Evolutionary conservation across 2,797 vertebrate genomes (phyloP).

Genomic region (Onychomys arenicola): DNA sequence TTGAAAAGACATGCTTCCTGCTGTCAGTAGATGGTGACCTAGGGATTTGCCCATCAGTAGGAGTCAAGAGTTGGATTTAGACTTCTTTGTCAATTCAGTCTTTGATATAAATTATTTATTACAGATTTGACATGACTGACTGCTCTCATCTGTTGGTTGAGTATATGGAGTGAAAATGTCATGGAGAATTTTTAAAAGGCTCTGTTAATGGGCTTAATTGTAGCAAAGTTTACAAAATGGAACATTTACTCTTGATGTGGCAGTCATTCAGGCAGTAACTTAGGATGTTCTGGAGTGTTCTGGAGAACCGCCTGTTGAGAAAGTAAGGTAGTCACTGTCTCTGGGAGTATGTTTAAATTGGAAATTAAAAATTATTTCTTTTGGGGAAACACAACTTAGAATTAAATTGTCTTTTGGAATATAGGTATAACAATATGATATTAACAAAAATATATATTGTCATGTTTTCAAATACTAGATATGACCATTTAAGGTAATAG

Average conservation of each 20-base stretch:
- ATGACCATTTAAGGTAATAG: not conserved
- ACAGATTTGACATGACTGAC: not conserved
- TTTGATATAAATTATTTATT: not conserved
- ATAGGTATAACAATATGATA: not conserved
- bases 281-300: not conserved
- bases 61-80: not conserved
- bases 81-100: not conserved
- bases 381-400: not conserved
- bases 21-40: not conserved
- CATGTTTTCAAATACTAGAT: not conserved
- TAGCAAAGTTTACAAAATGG: not conserved
- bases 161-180: not conserved
- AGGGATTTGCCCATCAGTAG: not conserved
- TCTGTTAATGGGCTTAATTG: not conserved
- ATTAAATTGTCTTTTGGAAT: not conserved
- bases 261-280: not conserved
- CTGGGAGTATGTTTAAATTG: not conserved
- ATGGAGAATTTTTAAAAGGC: not conserved
- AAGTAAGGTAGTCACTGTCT: not conserved
- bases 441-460: not conserved
- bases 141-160: not conserved
- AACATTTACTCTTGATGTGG: not conserved
- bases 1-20: not conserved
- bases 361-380: not conserved
- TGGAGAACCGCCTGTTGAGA: not conserved